Percentiles rank a stretch among this genome's conserved stretches.
phyloP scores from a whole-genome alignment of 1,140 invertebrate genomes.

The Drosophila truncata region DNA sequence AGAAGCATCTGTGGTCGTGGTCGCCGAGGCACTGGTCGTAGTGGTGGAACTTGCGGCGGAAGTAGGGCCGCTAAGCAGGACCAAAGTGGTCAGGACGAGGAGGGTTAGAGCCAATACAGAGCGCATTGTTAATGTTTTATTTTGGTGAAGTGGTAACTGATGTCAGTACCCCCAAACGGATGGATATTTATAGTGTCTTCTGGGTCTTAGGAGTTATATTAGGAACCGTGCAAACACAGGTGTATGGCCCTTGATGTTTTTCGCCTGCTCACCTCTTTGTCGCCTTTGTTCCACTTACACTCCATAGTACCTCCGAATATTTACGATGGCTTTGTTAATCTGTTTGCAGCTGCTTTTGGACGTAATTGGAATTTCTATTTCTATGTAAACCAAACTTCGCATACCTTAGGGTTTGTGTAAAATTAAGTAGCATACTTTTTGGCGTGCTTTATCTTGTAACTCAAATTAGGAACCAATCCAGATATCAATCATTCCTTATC shows the following conservation, averaged over 20 bases:
- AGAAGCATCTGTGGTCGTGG: slow-evolving; percentile 6
- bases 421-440: slow-evolving; percentile 7
- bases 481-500: too few species aligned
- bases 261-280: background rate
- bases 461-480: background rate
- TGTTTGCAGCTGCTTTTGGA: slow-evolving; percentile 5
- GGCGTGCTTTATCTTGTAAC: background rate
- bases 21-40: background rate
- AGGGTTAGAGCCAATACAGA: slow-evolving; percentile 9
- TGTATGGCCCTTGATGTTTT: slow-evolving; percentile 14
- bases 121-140: slow-evolving; percentile 10
- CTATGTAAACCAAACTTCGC: background rate
- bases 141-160: background rate
- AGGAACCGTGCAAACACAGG: slow-evolving; percentile 20
- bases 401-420: background rate
- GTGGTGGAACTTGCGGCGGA: background rate
- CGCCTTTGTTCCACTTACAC: slow-evolving; percentile 9
- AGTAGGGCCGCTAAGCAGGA: slow-evolving; percentile 4
- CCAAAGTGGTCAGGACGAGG: slow-evolving; percentile 10
- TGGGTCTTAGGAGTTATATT: too few species aligned
- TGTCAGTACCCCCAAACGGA: background rate
- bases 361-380: slow-evolving; percentile 21
- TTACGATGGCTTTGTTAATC: slow-evolving; percentile 13
- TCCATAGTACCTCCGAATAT: slow-evolving; percentile 6
- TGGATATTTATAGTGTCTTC: slow-evolving; percentile 23